phyloP scores from a whole-genome alignment of 2,888 invertebrate genomes.

The Cephus pygmeus region DNA sequence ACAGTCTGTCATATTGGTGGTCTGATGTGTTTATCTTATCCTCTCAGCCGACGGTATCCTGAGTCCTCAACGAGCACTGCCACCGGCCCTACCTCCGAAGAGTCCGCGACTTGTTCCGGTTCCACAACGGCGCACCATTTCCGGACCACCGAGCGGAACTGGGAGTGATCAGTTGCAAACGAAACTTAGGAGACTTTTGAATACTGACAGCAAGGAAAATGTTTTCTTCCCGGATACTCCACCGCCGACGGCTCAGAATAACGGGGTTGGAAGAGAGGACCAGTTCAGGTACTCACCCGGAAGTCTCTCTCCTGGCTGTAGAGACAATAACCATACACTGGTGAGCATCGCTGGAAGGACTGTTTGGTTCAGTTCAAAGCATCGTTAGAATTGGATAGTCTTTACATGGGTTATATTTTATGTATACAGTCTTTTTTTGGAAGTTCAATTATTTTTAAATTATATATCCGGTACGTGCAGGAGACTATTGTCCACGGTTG shows the following conservation, averaged over 20 bases:
- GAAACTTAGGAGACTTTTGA: slow-evolving; percentile 80
- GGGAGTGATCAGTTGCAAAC: slow-evolving; percentile 79
- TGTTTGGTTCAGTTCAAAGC: no score
- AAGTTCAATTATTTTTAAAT: not conserved
- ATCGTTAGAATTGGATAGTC: no score
- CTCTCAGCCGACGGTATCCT: slow-evolving; percentile 49
- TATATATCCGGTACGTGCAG: not conserved
- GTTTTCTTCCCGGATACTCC: slow-evolving; percentile 69
- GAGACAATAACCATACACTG: slow-evolving; percentile 50
- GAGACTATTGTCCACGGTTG: not conserved
- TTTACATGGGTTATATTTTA: no score
- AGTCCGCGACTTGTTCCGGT: slow-evolving; percentile 68
- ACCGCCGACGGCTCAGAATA: slow-evolving; percentile 32
- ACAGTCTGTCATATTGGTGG: not conserved
- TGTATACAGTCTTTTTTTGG: no score
- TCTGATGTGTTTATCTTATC: not conserved
- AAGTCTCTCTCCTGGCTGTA: slow-evolving; percentile 52
- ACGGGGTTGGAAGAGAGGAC: slow-evolving; percentile 46
- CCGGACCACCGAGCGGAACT: slow-evolving; percentile 55
- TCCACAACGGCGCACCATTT: slow-evolving; percentile 59
- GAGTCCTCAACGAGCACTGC: slow-evolving; percentile 60
- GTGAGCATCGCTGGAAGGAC: slow-evolving; percentile 24
- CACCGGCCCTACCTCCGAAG: slow-evolving; percentile 68
- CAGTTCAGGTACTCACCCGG: slow-evolving; percentile 58
- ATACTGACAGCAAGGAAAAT: slow-evolving; percentile 80